Percentiles rank a stretch among this genome's conserved stretches.
phyloP scores from a whole-genome alignment of 1,140 invertebrate genomes.

The Babylonia areolata region DNA sequence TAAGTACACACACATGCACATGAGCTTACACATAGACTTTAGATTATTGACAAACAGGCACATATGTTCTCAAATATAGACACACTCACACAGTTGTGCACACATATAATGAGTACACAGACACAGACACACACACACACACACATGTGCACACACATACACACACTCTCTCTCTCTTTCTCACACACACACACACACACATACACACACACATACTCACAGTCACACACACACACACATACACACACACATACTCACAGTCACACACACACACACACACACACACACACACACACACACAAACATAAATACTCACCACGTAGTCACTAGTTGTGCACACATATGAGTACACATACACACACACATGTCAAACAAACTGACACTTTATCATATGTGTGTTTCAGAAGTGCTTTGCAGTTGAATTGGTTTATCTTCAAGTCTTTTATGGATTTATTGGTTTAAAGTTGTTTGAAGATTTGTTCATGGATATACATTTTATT shows the following conservation, averaged over 20 bases:
- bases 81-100: background rate
- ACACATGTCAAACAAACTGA: background rate
- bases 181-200: slow-evolving; percentile 5
- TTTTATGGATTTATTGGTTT: no score
- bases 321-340: no score
- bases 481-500: no score
- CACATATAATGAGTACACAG: slow-evolving; percentile 20
- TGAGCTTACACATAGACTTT: no score
- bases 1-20: no score
- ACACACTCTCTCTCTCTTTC: background rate
- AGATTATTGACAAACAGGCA: no score
- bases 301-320: no score
- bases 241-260: background rate
- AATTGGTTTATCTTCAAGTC: no score
- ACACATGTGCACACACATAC: background rate
- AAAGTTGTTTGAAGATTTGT: no score
- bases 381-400: background rate
- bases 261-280: slow-evolving; percentile 1
- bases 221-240: background rate
- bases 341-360: slow-evolving; percentile 6
- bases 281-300: background rate
- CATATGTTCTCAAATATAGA: background rate
- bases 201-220: background rate
- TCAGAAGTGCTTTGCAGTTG: no score
- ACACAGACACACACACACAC: background rate